Conservation (phyloP, 2,113 vertebrate genomes). For the Neodon shergylaensis region DNA sequence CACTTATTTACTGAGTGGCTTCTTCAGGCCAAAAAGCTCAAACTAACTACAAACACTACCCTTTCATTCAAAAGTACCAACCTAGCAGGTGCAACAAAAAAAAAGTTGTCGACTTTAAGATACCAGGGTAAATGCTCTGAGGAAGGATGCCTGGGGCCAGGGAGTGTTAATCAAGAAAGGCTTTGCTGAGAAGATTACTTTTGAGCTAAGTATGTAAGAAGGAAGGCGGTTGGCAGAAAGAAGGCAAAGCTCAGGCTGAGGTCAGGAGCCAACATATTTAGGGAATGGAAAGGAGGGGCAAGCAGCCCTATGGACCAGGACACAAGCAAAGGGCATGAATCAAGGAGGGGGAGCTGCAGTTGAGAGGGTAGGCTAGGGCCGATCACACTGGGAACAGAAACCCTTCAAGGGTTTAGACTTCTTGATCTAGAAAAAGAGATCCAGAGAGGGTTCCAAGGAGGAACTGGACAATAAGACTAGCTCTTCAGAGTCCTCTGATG, state of each 20-base stretch:
- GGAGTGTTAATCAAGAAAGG: background rate
- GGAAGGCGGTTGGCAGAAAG: background rate
- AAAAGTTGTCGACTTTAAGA: background rate
- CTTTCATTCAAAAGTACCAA: background rate
- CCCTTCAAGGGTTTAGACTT: background rate
- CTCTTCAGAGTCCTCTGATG: background rate
- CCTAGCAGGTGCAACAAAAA: background rate
- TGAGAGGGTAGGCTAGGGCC: background rate
- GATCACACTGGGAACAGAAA: background rate
- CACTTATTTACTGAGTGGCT: background rate
- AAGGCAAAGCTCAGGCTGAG: too few relatives aligned
- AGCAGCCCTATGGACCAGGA: background rate
- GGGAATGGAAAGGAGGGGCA: background rate
- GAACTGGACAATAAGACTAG: background rate
- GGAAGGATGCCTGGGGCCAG: accelerated
- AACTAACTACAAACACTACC: background rate
- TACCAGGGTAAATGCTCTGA: background rate
- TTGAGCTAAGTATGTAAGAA: background rate
- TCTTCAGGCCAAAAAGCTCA: background rate
- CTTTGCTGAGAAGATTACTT: background rate
- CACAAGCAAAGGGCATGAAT: background rate
- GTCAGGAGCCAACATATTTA: background rate
- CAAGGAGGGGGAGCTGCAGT: accelerated
- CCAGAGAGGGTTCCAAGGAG: background rate
- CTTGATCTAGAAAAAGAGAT: background rate